Percentiles rank a stretch among this genome's conserved stretches.
Conservation (phyloP, 1,140 invertebrate species). For the Brachionus angularis region DNA sequence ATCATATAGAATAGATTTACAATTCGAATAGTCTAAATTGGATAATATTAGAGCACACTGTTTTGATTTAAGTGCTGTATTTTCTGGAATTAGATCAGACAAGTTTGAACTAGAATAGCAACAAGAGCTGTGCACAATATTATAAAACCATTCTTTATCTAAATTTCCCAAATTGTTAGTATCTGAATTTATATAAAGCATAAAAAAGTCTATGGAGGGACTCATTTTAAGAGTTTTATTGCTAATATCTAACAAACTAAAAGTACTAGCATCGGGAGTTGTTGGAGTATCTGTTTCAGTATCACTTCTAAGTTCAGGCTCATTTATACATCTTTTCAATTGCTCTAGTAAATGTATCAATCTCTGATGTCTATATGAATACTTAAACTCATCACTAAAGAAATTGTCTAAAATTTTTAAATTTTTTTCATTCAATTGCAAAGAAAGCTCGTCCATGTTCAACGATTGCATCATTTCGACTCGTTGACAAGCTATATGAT, state of each 20-base stretch:
- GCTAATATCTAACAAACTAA: too few relatives aligned
- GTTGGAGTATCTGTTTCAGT: too few relatives aligned
- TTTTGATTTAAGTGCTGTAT: conserved; percentile 22
- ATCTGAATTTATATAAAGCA: conserved; percentile 3
- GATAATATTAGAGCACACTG: conserved; percentile 33
- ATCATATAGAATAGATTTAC: neutral
- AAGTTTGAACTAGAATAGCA: conserved; percentile 45
- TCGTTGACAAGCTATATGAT: conserved; percentile 64
- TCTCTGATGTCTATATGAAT: neutral
- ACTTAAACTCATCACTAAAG: neutral
- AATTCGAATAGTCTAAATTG: conserved; percentile 9
- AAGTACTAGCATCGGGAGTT: too few relatives aligned
- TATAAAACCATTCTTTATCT: conserved; percentile 44
- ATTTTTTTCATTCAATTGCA: conserved; percentile 22
- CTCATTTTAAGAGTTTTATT: neutral
- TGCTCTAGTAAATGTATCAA: neutral
- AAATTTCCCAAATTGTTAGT: neutral
- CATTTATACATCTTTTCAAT: neutral
- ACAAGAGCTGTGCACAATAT: conserved; percentile 19
- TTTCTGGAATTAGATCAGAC: neutral
- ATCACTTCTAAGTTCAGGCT: neutral
- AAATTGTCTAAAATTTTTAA: conserved; percentile 7
- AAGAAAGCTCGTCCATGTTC: conserved; percentile 48
- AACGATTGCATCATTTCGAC: conserved; percentile 65
- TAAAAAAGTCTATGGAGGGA: conserved; percentile 36